Percentiles rank a stretch among this genome's conserved stretches.
phyloP scores from a whole-genome alignment of 2,797 vertebrate genomes.

The Sebastes trivittatus region DNA sequence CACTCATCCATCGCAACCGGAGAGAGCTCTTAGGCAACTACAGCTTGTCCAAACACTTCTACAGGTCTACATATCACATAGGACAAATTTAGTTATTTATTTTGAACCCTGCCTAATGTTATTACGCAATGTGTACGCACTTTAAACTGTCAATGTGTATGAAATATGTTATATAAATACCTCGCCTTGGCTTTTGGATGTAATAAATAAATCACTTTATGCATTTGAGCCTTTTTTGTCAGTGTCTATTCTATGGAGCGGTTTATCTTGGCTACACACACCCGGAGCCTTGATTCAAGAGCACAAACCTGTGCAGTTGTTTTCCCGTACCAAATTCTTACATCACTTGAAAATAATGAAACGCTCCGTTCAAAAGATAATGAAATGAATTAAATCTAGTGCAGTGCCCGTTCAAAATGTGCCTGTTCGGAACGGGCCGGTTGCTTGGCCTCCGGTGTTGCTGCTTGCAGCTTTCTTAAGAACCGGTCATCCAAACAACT shows the following conservation, averaged over 20 bases:
- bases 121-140: background rate
- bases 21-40: background rate
- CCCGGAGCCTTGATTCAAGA: background rate
- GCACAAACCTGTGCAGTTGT: background rate
- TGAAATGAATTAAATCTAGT: background rate
- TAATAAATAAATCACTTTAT: background rate
- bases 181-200: background rate
- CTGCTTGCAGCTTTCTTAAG: background rate
- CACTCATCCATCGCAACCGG: background rate
- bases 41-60: background rate
- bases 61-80: background rate
- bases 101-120: background rate
- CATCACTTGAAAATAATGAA: background rate
- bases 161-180: background rate
- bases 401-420: too few species aligned
- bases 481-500: background rate
- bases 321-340: background rate
- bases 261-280: background rate
- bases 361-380: background rate
- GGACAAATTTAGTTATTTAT: background rate
- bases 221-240: background rate
- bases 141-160: background rate
- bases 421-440: too few species aligned
- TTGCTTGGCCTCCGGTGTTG: too few species aligned
- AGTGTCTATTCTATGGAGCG: background rate